Conservation (phyloP, 2,888 invertebrate species). For the Fissipunctia ypsillon region DNA sequence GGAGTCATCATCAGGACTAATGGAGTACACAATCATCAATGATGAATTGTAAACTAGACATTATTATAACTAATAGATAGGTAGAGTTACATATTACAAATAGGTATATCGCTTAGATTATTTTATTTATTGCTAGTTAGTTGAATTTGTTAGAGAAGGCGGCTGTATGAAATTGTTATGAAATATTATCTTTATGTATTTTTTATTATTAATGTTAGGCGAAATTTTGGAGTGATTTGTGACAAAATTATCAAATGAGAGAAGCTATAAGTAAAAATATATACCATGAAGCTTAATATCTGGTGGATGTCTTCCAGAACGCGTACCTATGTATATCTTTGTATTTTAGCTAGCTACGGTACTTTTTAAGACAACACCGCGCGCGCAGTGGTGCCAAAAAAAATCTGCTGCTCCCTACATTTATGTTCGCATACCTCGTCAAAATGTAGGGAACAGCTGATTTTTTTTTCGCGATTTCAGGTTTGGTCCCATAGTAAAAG, state of each 20-base stretch:
- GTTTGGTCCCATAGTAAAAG: too few species aligned
- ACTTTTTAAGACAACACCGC: neutral
- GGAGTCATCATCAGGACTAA: constrained; percentile 50
- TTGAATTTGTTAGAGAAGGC: neutral
- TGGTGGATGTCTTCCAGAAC: neutral
- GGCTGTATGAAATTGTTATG: neutral
- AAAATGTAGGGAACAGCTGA: too few species aligned
- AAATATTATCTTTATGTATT: neutral
- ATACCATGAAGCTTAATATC: too few species aligned
- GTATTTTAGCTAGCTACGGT: neutral
- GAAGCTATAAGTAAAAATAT: neutral
- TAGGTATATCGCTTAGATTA: neutral
- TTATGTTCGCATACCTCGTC: too few species aligned
- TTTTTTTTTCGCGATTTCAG: too few species aligned
- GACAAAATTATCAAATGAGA: neutral
- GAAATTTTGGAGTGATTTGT: neutral
- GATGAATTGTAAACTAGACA: neutral
- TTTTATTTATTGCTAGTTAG: neutral
- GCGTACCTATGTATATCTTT: neutral
- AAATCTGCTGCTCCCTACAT: too few species aligned
- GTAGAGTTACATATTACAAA: neutral
- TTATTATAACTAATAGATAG: neutral
- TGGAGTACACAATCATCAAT: constrained; percentile 54
- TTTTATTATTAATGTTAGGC: neutral
- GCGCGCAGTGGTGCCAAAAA: too few species aligned